Evolutionary conservation across 2,113 vertebrate species (phyloP).

Genomic region (Clarias batrachus): DNA sequence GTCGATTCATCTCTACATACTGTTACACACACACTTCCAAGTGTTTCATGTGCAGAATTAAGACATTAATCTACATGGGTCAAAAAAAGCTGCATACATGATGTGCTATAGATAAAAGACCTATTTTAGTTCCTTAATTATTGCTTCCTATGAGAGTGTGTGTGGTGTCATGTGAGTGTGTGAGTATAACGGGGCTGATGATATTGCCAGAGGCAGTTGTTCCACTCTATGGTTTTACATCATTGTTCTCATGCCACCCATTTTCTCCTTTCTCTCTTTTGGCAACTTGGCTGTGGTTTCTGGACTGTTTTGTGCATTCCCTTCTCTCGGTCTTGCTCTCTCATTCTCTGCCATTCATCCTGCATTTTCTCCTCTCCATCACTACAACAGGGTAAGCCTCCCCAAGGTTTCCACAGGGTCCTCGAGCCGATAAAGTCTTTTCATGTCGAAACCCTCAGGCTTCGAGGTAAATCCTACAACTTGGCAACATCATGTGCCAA

Average conservation of each 20-base stretch:
- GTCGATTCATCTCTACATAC: constrained; percentile 16
- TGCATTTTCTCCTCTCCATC: constrained; percentile 59
- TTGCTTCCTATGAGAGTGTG: not conserved
- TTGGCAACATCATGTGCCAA: constrained; percentile 74
- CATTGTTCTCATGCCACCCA: constrained; percentile 52
- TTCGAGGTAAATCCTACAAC: constrained; percentile 80
- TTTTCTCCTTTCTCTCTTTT: constrained; percentile 44
- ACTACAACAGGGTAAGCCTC: constrained; percentile 63
- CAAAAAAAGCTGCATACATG: not conserved
- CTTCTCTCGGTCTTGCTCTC: constrained; percentile 47
- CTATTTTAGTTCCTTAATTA: constrained; percentile 8
- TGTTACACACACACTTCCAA: not conserved
- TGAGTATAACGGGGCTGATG: not conserved
- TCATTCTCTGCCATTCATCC: constrained; percentile 65
- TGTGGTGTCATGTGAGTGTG: constrained; percentile 20
- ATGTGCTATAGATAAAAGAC: constrained; percentile 4
- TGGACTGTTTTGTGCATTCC: constrained; percentile 37
- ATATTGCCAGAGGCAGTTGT: constrained; percentile 50
- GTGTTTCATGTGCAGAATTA: not conserved
- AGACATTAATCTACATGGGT: constrained; percentile 8
- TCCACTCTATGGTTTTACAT: constrained; percentile 57
- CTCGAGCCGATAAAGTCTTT: constrained; percentile 72
- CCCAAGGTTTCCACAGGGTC: constrained; percentile 64
- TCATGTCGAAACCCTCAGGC: constrained; percentile 72
- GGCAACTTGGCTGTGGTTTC: constrained; percentile 47